phyloP scores from a whole-genome alignment of 2,888 invertebrate genomes.

The Agrochola litura region DNA sequence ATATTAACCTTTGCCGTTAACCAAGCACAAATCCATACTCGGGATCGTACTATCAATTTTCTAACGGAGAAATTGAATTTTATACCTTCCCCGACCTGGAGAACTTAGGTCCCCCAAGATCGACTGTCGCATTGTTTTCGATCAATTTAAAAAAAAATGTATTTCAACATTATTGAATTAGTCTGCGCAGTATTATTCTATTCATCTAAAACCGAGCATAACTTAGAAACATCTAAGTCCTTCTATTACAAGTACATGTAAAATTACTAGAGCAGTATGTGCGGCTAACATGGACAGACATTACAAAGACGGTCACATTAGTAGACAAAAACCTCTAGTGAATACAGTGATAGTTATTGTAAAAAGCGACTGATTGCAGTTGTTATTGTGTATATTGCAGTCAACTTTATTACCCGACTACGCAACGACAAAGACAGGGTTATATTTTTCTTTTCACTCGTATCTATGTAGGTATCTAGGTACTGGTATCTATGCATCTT shows the following conservation, averaged over 20 bases:
- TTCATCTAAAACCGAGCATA: not conserved
- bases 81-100: not conserved
- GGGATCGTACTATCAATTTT: not conserved
- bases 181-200: not conserved
- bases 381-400: not conserved
- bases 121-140: too few relatives aligned
- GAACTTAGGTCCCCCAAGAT: not conserved
- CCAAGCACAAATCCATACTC: not conserved
- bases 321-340: conserved; percentile 20
- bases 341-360: not conserved
- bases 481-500: not conserved
- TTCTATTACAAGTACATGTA: not conserved
- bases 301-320: not conserved
- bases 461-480: not conserved
- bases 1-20: not conserved
- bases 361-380: conserved; percentile 25
- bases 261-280: not conserved
- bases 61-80: not conserved
- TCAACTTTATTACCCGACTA: not conserved
- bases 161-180: not conserved
- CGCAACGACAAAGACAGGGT: not conserved
- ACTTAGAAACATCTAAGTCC: not conserved
- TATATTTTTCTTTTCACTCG: not conserved
- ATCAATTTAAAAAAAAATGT: not conserved
- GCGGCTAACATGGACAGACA: not conserved